These are phyloP conservation scores for Sebastes diaconus DNA, from an alignment of 2,797 vertebrate genomes.

Conservation along the genomic window DNA sequence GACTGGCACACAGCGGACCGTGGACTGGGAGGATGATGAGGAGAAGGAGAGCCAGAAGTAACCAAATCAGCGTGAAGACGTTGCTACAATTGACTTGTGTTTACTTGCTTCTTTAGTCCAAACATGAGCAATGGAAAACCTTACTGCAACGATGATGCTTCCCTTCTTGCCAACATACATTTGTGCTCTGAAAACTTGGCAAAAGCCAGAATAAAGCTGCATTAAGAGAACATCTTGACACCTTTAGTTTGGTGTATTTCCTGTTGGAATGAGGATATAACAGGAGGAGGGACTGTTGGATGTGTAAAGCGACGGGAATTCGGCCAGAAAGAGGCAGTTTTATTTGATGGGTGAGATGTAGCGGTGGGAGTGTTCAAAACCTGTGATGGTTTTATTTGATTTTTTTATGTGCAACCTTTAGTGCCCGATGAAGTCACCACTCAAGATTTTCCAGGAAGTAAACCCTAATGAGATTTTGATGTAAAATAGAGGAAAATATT, in stretches of 20 bases:
- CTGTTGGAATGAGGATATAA: conserved; percentile 6
- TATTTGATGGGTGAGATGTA: conserved; percentile 38
- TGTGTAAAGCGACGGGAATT: not conserved
- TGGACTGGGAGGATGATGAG: conserved; percentile 15
- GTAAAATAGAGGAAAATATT: not conserved
- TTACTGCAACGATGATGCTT: not conserved
- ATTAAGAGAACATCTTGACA: conserved; percentile 21
- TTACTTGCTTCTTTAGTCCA: not conserved
- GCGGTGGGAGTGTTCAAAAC: conserved; percentile 19
- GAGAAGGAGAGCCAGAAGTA: conserved; percentile 6
- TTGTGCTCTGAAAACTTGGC: not conserved
- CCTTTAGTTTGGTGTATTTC: conserved; percentile 9
- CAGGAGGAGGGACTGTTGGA: conserved; percentile 7
- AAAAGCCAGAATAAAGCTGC: not conserved
- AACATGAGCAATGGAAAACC: conserved; percentile 8
- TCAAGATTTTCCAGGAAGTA: conserved; percentile 22
- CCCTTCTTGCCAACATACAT: not conserved
- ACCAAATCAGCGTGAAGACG: conserved; percentile 14
- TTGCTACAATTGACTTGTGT: not conserved
- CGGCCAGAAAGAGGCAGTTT: conserved; percentile 35
- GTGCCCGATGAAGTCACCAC: conserved; percentile 52
- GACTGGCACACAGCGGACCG: conserved; percentile 48
- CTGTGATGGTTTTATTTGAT: conserved; percentile 43
- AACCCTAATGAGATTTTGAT: conserved; percentile 6
- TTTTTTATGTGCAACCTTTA: conserved; percentile 39